Evolutionary conservation across 2,113 vertebrate genomes (phyloP).

Genomic region (Chionomys nivalis): DNA sequence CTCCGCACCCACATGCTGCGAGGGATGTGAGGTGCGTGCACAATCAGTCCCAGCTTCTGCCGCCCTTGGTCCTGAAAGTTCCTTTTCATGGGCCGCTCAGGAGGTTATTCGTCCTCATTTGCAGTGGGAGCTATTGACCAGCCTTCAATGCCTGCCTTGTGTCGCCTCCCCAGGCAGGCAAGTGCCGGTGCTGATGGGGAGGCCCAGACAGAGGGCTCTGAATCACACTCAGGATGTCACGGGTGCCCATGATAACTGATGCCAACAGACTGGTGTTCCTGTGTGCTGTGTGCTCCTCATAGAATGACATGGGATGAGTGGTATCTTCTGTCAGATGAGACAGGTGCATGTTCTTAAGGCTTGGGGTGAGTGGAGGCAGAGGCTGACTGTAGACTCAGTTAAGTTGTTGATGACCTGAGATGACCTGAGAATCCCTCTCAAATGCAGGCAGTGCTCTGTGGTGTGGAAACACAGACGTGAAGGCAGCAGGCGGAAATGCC

Average conservation of each 20-base stretch:
- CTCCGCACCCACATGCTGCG: not conserved
- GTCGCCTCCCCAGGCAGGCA: not conserved
- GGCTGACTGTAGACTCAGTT: no score
- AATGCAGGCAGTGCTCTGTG: not conserved
- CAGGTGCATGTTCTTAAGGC: not conserved
- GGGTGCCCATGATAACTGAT: not conserved
- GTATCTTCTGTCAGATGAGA: not conserved
- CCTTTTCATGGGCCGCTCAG: conserved; percentile 53
- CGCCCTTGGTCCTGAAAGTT: conserved; percentile 42
- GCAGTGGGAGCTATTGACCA: conserved; percentile 54
- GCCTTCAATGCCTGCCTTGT: conserved; percentile 45
- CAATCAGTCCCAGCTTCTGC: not conserved
- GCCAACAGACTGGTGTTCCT: not conserved
- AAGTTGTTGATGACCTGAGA: not conserved
- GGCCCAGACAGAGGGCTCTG: not conserved
- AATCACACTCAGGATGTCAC: not conserved
- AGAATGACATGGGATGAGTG: not conserved
- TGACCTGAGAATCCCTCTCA: not conserved
- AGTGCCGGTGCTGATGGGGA: not conserved
- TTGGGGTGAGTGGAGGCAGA: not conserved
- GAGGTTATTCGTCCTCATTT: not conserved
- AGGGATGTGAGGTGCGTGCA: conserved; percentile 21
- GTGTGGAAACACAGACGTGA: not conserved
- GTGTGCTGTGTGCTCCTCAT: not conserved
- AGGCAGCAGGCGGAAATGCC: rapidly evolving